Percentiles rank a stretch among this genome's conserved stretches.
phyloP scores from a whole-genome alignment of 2,888 invertebrate genomes.

The Melanchra persicariae region DNA sequence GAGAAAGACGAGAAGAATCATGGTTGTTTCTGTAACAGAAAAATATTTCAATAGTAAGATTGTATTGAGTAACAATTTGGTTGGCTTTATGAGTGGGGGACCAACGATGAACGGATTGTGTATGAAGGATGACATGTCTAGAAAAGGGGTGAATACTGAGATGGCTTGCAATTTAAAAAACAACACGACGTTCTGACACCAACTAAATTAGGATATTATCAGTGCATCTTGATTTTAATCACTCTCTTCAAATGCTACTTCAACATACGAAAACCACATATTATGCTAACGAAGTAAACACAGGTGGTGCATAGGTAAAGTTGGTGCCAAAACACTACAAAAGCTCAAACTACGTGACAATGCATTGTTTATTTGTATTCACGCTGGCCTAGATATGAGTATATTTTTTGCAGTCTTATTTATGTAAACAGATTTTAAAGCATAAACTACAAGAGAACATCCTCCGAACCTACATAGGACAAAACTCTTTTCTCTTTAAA shows the following conservation, averaged over 20 bases:
- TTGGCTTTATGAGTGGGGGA: neutral
- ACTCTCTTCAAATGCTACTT: neutral
- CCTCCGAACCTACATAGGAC: neutral
- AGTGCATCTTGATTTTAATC: conserved; percentile 5
- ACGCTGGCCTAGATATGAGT: conserved; percentile 39
- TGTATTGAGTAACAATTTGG: neutral
- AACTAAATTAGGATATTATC: neutral
- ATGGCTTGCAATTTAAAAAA: neutral
- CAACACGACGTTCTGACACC: neutral
- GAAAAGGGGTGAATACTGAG: neutral
- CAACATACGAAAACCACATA: conserved; percentile 7
- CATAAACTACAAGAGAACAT: neutral
- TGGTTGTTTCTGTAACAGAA: conserved; percentile 68
- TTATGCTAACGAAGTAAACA: conserved; percentile 27
- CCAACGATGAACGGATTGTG: neutral
- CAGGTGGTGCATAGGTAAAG: conserved; percentile 33
- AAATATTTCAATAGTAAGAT: neutral
- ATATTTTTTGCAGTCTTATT: neutral
- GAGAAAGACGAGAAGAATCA: conserved; percentile 72
- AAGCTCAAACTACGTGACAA: conserved; percentile 44
- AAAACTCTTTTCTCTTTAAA: neutral
- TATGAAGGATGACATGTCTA: neutral
- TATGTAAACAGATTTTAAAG: neutral
- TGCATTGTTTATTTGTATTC: conserved; percentile 48
- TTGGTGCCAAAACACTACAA: conserved; percentile 29